A percentile compares a stretch with the other conserved stretches of the same genome.
phyloP scores from a whole-genome alignment of 2,113 vertebrate genomes.

The Rhynchopsitta pachyrhyncha region DNA sequence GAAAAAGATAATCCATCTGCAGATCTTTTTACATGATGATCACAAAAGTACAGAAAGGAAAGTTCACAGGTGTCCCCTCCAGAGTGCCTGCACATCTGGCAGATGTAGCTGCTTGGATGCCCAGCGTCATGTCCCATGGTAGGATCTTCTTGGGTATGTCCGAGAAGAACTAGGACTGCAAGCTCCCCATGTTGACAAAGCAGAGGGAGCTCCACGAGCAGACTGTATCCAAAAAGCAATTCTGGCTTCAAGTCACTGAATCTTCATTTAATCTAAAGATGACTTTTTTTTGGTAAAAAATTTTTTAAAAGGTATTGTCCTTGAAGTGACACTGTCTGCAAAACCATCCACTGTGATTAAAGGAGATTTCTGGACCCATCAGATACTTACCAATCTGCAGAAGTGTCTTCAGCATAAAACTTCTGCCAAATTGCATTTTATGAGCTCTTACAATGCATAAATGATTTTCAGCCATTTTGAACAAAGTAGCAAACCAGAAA shows the following conservation, averaged over 20 bases:
- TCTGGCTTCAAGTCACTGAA: not conserved
- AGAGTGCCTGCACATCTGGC: not conserved
- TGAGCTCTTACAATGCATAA: not conserved
- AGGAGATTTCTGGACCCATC: not conserved
- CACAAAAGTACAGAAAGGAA: not conserved
- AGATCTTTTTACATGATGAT: not conserved
- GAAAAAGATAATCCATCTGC: not conserved
- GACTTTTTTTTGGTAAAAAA: not conserved
- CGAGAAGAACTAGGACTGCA: not conserved
- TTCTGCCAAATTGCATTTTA: not conserved
- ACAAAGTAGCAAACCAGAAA: not conserved
- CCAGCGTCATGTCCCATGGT: not conserved
- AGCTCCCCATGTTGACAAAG: not conserved
- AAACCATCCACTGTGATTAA: not conserved
- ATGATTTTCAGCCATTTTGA: not conserved
- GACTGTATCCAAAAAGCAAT: not conserved
- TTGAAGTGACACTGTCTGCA: not conserved
- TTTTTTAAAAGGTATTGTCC: not conserved
- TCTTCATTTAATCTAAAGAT: not conserved
- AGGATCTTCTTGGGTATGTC: not conserved
- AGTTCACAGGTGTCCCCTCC: not conserved
- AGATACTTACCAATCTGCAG: not conserved
- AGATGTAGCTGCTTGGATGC: not conserved
- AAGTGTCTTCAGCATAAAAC: not conserved
- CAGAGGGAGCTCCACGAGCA: not conserved